Base-by-base conservation (phyloP, 2,888 invertebrate species). In the Criorhina ranunculi region DNA sequence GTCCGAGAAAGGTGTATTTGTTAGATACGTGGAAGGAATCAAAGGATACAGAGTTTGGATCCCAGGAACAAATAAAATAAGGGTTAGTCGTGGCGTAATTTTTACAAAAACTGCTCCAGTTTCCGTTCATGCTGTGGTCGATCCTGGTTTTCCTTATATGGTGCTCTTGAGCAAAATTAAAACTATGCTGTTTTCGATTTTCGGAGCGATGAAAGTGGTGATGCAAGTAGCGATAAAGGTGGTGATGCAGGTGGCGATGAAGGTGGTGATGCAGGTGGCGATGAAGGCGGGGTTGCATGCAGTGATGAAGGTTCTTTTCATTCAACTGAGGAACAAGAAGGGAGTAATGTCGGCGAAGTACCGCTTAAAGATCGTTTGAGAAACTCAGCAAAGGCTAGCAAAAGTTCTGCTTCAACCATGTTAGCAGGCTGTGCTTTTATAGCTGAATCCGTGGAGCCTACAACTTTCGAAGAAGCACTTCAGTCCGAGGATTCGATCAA, bases 21-120 rank as follows among this genome's bases (percentile, higher is more conserved):
- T 44, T 1, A 42, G 42, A 31, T 60, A 60, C 31, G 1, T 60
- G 42, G 42, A 60, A 4, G 60, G 60, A 9, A 44, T 60, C 0
- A 60, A 60, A 12, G 62, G 62, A 0, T 44, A 46, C 33, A 62
- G 17, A 33, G 62, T 62, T 6, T 62, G 17, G 62, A 44, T 62
- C 0, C 11, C 9, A 33, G 44, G 17, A 1, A 46, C 46, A 8
- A 46, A 62, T 19, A 62, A 19, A 31, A 62, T 62, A 1, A 62
- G 33, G 17, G 17, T 33, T 33, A 17, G 11, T 44, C 17, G 17
- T 42, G 44, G 31, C 24, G 12, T 64, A 0, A 64, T 35, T 49
- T 64, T 35, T 49, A n/a, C n/a, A n/a, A n/a, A 0, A 17, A 7
- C n/a, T 12, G 2, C 5, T 12, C 12, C 11, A 57, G 11, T n/a